Evolutionary conservation across 2,113 vertebrate genomes (phyloP), one percentile per base, ranked within the genome.

Genomic region (Egretta garzetta): DNA sequence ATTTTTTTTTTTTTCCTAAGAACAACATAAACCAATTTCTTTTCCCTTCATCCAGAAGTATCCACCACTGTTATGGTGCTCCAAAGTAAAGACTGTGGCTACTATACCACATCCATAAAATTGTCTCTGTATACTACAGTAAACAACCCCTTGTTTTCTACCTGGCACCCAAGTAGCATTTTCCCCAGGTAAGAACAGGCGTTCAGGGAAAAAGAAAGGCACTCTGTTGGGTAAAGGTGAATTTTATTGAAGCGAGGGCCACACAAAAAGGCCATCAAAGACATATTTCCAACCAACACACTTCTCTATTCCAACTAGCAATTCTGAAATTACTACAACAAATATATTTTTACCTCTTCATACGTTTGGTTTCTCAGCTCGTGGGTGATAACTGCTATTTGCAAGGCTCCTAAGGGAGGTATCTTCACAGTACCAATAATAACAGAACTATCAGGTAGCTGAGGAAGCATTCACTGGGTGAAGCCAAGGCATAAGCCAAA

Each of bases 201-300:
- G 80, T 76, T 73, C 26, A 47, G 50, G 32, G 43, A 21, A 68
- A 80, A 45, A 92, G 19, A 89, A 82, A 90, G 45, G 55, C 84
- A 93, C 67, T 10, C 55, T 23, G 5, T 53, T 80, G 67, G 43
- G 26, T 90, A 88, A 97, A 94, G 45, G 22, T 93, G 77, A 87
- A 67, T 63, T 97, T 97, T 97, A 97, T 96, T 96, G 87, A 94
- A 74, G 79, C 1, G 11, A 80, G 9, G 50, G 85, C 87, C 71
- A 59, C 32, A 22, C 3, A 45, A 80, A 86, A 91, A 90, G 56
- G 60, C 75, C 88, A 72, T 27, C 58, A 80, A 56, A 92, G 60
- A 72, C 35, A 23, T 12, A 37, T 94, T 82, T 94, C 39, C 58
- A 67, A 80, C 43, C 75, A 86, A 89, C 96, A 87, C 53, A 80